phyloP scores from a whole-genome alignment of 2,888 invertebrate genomes.

The Limnephilus auricula region DNA sequence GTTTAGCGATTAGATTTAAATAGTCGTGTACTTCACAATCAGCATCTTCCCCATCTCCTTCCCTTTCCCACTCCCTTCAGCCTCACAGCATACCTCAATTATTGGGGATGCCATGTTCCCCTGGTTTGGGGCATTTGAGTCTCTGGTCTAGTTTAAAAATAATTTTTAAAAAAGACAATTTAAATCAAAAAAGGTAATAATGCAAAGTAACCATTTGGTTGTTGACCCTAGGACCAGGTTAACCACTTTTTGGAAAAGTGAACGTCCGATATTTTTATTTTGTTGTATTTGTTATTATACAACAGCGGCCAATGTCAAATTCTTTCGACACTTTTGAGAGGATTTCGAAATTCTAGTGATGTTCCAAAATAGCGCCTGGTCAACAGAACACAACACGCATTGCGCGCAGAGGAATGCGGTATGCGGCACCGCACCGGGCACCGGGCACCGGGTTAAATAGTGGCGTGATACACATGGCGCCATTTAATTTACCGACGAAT shows the following conservation, averaged over 20 bases:
- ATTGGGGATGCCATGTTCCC: not conserved
- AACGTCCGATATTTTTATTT: not conserved
- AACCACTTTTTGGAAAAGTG: not conserved
- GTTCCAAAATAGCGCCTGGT: slow-evolving; percentile 20
- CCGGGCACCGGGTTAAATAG: not conserved
- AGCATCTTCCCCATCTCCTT: too few species aligned
- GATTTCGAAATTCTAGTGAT: slow-evolving; percentile 1
- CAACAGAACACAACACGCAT: slow-evolving; percentile 6
- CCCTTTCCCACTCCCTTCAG: not conserved
- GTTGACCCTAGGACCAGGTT: not conserved
- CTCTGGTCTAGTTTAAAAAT: not conserved
- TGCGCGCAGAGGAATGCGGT: not conserved
- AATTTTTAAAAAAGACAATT: not conserved
- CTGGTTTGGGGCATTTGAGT: not conserved
- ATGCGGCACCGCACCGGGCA: too few species aligned
- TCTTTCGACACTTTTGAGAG: not conserved
- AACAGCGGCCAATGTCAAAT: slow-evolving; percentile 5
- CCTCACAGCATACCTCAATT: not conserved
- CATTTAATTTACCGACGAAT: not conserved
- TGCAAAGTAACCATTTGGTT: not conserved
- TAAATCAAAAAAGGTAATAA: not conserved
- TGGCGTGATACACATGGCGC: not conserved
- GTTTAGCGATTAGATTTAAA: not conserved
- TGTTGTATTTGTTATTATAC: not conserved
- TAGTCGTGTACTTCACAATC: too few species aligned